Conservation (phyloP, 2,797 vertebrate genomes). For the Neopelma chrysocephalum region DNA sequence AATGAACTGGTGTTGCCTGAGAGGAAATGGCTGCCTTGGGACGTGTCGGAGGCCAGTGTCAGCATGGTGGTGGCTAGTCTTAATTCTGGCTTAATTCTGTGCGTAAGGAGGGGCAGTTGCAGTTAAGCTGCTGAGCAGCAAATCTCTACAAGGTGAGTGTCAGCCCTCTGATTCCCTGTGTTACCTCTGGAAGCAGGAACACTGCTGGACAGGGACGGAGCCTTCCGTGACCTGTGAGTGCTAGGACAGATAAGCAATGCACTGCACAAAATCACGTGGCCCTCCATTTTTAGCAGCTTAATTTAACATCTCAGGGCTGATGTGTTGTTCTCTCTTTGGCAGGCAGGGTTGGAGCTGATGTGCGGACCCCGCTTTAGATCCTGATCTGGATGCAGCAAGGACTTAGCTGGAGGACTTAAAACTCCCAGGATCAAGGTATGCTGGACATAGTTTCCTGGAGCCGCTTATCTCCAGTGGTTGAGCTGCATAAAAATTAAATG, state of each 20-base stretch:
- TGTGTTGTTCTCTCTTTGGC: neutral
- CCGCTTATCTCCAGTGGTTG: neutral
- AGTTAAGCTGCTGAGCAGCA: conserved; percentile 33
- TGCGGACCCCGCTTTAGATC: neutral
- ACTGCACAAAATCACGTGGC: neutral
- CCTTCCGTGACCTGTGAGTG: fast-evolving
- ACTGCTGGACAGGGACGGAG: fast-evolving
- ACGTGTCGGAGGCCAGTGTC: neutral
- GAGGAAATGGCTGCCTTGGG: conserved; percentile 26
- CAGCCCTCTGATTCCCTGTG: neutral
- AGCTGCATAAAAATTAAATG: neutral
- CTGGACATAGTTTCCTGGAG: neutral
- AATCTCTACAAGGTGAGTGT: conserved; percentile 57
- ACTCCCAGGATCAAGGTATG: neutral
- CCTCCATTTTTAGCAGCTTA: neutral
- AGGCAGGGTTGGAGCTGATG: neutral
- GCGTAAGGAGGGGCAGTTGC: neutral
- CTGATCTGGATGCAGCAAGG: neutral
- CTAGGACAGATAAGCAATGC: neutral
- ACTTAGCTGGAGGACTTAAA: neutral
- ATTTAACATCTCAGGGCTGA: neutral
- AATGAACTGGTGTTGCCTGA: neutral
- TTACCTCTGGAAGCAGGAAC: neutral
- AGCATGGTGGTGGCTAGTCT: conserved; percentile 29
- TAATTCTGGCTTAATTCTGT: conserved; percentile 54